Percentiles rank a stretch among this genome's conserved stretches.
phyloP scores from a whole-genome alignment of 2,888 invertebrate genomes.

The Exephanes ischioxanthus region DNA sequence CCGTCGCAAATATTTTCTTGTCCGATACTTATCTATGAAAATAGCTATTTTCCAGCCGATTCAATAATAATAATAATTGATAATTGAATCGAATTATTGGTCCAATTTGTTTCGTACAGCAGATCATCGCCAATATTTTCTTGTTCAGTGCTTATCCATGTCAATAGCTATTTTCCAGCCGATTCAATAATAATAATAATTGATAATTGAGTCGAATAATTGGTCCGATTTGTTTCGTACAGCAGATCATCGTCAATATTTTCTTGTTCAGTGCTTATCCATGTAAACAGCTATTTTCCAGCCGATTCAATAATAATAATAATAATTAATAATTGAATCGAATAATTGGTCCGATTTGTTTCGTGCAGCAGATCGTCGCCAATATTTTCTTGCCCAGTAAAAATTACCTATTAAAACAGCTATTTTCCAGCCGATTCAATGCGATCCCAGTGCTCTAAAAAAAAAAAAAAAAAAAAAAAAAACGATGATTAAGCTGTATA shows the following conservation, averaged over 20 bases:
- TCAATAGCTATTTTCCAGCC: too few relatives aligned
- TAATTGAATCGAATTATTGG: not conserved
- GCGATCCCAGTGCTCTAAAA: not conserved
- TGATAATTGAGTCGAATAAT: not conserved
- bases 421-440: too few relatives aligned
- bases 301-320: not conserved
- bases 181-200: not conserved
- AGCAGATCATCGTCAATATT: not conserved
- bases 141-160: too few relatives aligned
- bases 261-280: not conserved
- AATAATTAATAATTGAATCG: not conserved
- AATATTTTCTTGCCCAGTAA: not conserved
- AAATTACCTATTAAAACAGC: too few relatives aligned
- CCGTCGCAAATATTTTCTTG: not conserved
- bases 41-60: too few relatives aligned
- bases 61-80: not conserved
- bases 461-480: not conserved
- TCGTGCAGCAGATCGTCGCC: not conserved
- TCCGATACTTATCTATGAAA: too few relatives aligned
- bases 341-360: not conserved
- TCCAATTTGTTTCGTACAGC: not conserved
- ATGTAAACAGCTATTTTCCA: too few relatives aligned
- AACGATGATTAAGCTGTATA: constrained; percentile 17
- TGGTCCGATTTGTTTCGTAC: not conserved
- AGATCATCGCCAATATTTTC: not conserved